Conservation (phyloP, 53 echinoderm and acorn worm genomes). For the Temnopleurus reevesii region DNA sequence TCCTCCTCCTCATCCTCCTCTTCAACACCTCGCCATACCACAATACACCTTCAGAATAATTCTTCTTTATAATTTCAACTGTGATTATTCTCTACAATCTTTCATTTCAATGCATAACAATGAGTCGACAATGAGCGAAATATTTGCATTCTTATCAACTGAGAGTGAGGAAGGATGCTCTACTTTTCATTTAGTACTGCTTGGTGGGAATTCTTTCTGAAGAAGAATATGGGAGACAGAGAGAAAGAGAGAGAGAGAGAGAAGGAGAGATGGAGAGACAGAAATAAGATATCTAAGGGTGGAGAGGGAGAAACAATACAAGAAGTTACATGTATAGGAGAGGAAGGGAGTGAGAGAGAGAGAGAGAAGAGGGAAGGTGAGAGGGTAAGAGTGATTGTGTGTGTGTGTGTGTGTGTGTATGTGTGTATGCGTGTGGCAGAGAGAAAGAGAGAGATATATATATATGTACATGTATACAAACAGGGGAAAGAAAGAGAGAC, state of each 20-base stretch:
- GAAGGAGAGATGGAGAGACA: too few species aligned
- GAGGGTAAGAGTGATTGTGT: background rate
- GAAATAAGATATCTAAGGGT: background rate
- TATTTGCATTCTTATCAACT: too few species aligned
- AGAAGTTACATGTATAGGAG: background rate
- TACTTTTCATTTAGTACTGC: too few species aligned
- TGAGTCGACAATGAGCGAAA: background rate
- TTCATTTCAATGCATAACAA: slow-evolving; percentile 22
- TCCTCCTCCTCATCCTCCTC: background rate
- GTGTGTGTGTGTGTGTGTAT: too few species aligned
- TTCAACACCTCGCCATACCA: too few species aligned
- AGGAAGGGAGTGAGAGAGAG: background rate
- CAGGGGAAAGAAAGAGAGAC: background rate
- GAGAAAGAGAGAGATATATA: background rate
- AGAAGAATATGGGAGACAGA: background rate
- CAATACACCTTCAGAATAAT: background rate
- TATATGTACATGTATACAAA: too few species aligned
- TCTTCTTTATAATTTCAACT: background rate
- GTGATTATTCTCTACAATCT: background rate
- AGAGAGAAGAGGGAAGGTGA: background rate
- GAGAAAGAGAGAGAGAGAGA: background rate
- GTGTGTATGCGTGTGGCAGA: background rate
- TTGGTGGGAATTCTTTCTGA: too few species aligned
- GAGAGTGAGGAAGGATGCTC: too few species aligned
- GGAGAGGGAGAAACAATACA: background rate